Evolutionary conservation across 2,888 invertebrate species (phyloP).

Genomic region (Pteria penguin): DNA sequence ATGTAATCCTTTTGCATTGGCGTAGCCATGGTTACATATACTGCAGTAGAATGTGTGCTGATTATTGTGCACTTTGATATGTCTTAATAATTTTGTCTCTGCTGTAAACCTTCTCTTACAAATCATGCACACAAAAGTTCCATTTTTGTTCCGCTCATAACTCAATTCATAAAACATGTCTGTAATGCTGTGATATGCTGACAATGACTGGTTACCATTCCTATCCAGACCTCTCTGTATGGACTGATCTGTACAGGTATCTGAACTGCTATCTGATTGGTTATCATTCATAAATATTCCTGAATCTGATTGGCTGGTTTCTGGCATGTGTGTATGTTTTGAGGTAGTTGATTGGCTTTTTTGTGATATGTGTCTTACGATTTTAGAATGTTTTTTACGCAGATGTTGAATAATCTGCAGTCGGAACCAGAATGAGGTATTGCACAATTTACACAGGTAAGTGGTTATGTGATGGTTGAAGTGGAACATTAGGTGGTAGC

Average conservation of each 20-base stretch:
- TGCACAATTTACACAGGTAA: slow-evolving; percentile 74
- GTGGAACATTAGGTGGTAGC: slow-evolving; percentile 77
- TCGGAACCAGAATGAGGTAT: slow-evolving; percentile 73
- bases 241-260: background rate
- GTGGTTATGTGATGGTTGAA: slow-evolving; percentile 69
- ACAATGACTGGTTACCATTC: background rate
- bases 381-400: slow-evolving; percentile 45
- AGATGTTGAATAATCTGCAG: slow-evolving; percentile 72
- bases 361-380: background rate
- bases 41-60: slow-evolving; percentile 78
- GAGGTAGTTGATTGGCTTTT: slow-evolving; percentile 25
- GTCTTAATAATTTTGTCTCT: slow-evolving; percentile 77
- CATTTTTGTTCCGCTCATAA: slow-evolving; percentile 45
- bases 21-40: slow-evolving; percentile 78
- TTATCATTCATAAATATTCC: background rate
- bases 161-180: slow-evolving; percentile 5
- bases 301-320: background rate
- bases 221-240: background rate
- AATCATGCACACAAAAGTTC: slow-evolving; percentile 68
- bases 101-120: slow-evolving; percentile 79
- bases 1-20: too few species aligned
- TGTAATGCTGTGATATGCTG: background rate
- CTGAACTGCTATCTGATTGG: background rate
- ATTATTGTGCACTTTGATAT: slow-evolving; percentile 79
- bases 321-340: background rate